Evolutionary conservation across 2,888 invertebrate species (phyloP).

Genomic region (Boloria euphrosyne): DNA sequence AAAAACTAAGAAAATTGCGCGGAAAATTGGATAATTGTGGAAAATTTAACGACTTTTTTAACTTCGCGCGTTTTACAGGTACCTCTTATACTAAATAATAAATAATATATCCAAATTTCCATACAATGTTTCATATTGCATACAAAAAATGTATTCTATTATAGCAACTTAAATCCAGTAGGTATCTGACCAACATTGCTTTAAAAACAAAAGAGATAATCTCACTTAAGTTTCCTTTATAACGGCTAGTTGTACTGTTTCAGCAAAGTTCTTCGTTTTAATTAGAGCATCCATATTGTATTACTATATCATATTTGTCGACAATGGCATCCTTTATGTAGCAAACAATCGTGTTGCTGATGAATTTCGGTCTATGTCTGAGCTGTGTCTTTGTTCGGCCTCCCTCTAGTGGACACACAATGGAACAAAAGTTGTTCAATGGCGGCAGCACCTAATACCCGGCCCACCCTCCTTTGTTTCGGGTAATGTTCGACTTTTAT

Average conservation of each 20-base stretch:
- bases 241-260: constrained; percentile 36
- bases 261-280: constrained; percentile 60
- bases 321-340: constrained; percentile 81
- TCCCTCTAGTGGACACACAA: constrained; percentile 80
- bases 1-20: too few species aligned
- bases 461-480: constrained; percentile 79
- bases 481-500: constrained; percentile 82
- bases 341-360: constrained; percentile 82
- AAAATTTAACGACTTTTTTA: too few species aligned
- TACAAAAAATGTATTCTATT: background rate
- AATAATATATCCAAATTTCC: too few species aligned
- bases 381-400: constrained; percentile 75
- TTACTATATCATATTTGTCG: constrained; percentile 80
- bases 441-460: constrained; percentile 80
- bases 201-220: constrained; percentile 23
- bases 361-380: constrained; percentile 82
- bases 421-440: constrained; percentile 82
- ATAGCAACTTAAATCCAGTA: background rate
- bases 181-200: background rate
- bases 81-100: too few species aligned
- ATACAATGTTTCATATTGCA: too few species aligned
- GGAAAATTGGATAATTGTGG: too few species aligned
- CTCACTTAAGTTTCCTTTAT: constrained; percentile 44
- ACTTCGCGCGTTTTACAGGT: too few species aligned
- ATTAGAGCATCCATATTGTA: constrained; percentile 78